Evolutionary conservation across 2,797 vertebrate genomes (phyloP).

Genomic region (Emys orbicularis): DNA sequence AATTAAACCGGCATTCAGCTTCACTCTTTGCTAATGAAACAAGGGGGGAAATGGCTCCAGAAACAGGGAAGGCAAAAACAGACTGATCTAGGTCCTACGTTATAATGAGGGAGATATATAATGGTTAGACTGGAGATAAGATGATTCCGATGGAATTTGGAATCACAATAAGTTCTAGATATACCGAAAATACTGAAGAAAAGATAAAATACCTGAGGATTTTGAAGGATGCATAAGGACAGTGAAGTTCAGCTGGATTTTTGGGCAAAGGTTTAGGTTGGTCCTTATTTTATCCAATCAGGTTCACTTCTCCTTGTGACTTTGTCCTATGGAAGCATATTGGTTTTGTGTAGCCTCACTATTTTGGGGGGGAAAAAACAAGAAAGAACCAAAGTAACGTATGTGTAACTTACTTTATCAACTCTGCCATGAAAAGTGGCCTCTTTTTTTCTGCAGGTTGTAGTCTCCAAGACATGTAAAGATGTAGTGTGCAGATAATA

Average conservation of each 20-base stretch:
- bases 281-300: neutral
- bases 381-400: neutral
- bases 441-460: neutral
- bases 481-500: fast-evolving
- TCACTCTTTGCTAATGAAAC: no score
- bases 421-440: neutral
- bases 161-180: neutral
- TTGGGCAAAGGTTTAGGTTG: neutral
- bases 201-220: neutral
- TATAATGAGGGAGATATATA: neutral
- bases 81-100: neutral
- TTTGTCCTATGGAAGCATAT: neutral
- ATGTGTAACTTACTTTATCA: neutral
- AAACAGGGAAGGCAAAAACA: neutral
- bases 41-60: neutral
- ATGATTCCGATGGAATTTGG: neutral
- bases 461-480: neutral
- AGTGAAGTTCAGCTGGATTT: neutral
- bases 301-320: neutral
- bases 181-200: neutral
- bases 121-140: neutral
- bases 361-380: neutral
- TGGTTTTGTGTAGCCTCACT: neutral
- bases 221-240: neutral
- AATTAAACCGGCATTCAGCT: no score